Conservation (phyloP, 2,888 invertebrate genomes). For the Cotesia congregata region DNA sequence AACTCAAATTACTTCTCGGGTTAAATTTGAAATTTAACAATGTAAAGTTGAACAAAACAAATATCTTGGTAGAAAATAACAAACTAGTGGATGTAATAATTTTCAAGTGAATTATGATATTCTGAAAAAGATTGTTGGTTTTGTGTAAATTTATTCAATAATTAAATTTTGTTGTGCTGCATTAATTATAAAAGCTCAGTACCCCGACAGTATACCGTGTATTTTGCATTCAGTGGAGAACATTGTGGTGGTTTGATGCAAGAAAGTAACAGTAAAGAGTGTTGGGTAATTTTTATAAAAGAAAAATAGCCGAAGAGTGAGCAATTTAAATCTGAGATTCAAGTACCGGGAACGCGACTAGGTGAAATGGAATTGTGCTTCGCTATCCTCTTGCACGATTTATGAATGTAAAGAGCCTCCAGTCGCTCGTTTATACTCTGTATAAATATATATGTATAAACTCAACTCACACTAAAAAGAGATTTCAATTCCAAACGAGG, state of each 20-base stretch:
- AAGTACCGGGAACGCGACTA: conserved; percentile 8
- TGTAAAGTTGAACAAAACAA: too few relatives aligned
- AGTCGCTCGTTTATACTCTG: not conserved
- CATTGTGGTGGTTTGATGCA: not conserved
- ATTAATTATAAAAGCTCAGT: too few relatives aligned
- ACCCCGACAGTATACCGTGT: too few relatives aligned
- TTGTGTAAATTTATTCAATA: too few relatives aligned
- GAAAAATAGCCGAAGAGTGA: conserved; percentile 7
- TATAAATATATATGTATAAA: not conserved
- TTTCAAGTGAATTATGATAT: too few relatives aligned
- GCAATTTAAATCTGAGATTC: conserved; percentile 15
- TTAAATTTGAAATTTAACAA: too few relatives aligned
- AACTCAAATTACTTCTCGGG: too few relatives aligned
- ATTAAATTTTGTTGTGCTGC: too few relatives aligned
- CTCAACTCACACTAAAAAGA: not conserved
- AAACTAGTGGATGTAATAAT: too few relatives aligned
- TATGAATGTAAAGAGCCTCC: conserved; percentile 44
- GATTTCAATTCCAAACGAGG: conserved; percentile 21
- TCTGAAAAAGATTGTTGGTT: too few relatives aligned
- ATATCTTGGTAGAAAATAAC: too few relatives aligned
- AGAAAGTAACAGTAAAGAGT: not conserved
- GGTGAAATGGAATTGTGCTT: conserved; percentile 45
- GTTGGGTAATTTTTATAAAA: not conserved
- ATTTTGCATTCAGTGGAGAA: not conserved
- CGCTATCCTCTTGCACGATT: conserved; percentile 35